A percentile compares a stretch with the other conserved stretches of the same genome.
Evolutionary conservation across 1,140 invertebrate species (phyloP).

Genomic region (Tenebrio molitor): DNA sequence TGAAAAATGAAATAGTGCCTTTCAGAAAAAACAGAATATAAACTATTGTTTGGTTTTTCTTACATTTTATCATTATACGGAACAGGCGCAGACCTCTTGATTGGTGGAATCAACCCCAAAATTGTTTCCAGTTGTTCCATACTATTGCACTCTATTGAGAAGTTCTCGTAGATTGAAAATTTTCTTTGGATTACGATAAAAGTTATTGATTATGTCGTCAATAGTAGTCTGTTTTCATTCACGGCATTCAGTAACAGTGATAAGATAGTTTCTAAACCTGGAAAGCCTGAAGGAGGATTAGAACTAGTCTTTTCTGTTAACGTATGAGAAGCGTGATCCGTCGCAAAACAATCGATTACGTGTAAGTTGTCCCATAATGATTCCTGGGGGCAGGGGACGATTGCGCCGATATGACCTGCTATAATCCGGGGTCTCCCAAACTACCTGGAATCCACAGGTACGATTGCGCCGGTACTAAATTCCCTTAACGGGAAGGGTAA

Average conservation of each 20-base stretch:
- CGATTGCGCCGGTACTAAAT: no score
- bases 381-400: no score
- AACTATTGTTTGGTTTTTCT: no score
- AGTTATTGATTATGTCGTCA: conserved; percentile 94
- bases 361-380: conserved; percentile 98
- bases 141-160: conserved; percentile 99
- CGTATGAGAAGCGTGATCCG: conserved; percentile 98
- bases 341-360: conserved; percentile 98
- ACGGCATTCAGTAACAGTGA: conserved; percentile 96
- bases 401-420: no score
- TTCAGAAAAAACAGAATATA: no score
- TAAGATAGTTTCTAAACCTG: conserved; percentile 97
- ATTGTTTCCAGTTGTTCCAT: conserved; percentile 95
- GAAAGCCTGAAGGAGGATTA: conserved; percentile 91
- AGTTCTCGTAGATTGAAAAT: conserved; percentile 99
- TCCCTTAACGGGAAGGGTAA: no score
- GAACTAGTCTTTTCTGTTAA: conserved; percentile 87
- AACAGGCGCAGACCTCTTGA: no score
- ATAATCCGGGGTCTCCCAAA: no score
- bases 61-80: no score
- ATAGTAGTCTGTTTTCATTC: conserved; percentile 97
- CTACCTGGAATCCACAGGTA: no score
- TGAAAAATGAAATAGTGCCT: no score
- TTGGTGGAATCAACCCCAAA: conserved; percentile 81
- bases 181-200: conserved; percentile 91